A percentile compares a stretch with the other conserved stretches of the same genome.
Evolutionary conservation across 2,113 vertebrate genomes (phyloP).

Genomic region (Tringa solitaria): DNA sequence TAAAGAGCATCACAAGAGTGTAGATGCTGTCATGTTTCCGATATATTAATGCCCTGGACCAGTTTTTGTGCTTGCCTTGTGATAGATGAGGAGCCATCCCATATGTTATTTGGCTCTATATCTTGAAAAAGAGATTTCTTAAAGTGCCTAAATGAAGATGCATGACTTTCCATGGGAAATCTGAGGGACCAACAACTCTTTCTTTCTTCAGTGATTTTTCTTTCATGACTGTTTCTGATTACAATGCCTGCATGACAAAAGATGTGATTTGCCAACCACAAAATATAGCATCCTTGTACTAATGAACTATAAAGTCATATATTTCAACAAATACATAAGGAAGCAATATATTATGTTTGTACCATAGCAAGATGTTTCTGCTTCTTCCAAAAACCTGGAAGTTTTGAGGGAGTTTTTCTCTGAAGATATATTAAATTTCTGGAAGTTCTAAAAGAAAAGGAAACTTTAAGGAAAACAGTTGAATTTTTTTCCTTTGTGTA

Average conservation of each 20-base stretch:
- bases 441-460: background rate
- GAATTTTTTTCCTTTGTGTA: background rate
- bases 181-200: background rate
- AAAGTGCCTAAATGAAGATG: background rate
- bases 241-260: background rate
- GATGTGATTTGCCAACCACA: background rate
- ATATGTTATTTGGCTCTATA: background rate
- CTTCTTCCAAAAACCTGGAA: conserved; percentile 47
- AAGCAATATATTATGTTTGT: background rate
- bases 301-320: background rate
- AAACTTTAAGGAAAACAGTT: background rate
- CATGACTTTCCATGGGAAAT: background rate
- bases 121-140: background rate
- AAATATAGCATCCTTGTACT: background rate
- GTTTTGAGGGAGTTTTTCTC: background rate
- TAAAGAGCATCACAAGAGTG: too few relatives aligned
- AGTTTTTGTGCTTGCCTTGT: background rate
- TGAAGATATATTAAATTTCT: background rate
- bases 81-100: background rate
- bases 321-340: background rate
- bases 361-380: conserved; percentile 44
- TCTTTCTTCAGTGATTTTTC: background rate
- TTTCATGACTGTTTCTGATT: background rate
- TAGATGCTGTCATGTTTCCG: background rate
- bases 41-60: background rate